Conservation (phyloP, 1,140 invertebrate species). For the Drosophila kanapiae region DNA sequence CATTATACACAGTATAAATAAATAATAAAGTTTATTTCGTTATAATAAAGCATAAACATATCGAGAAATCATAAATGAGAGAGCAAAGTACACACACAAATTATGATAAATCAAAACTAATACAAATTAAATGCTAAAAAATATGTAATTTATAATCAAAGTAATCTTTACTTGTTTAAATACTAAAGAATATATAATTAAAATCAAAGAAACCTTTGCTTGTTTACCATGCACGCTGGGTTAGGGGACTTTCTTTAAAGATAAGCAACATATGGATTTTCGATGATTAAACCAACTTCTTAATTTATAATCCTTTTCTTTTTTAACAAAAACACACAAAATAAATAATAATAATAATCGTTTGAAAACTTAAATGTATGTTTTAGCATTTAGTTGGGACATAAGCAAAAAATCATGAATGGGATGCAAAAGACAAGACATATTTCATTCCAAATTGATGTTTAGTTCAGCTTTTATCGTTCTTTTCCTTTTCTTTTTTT, state of each 20-base stretch:
- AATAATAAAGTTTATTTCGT: conserved; percentile 47
- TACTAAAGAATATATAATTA: background rate
- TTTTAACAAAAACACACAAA: background rate
- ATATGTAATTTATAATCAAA: background rate
- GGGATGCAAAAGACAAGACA: conserved; percentile 62
- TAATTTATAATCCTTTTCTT: background rate
- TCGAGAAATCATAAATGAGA: conserved; percentile 10
- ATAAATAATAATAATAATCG: conserved; percentile 10
- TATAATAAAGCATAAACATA: conserved; percentile 34
- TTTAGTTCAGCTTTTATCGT: background rate
- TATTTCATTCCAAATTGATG: conserved; percentile 29
- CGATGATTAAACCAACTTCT: conserved; percentile 1
- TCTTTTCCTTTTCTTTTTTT: conserved; percentile 2
- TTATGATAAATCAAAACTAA: conserved; percentile 37
- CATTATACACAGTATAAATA: conserved; percentile 56
- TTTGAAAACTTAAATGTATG: background rate
- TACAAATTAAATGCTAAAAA: conserved; percentile 23
- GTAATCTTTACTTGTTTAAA: conserved; percentile 1
- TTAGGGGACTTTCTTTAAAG: background rate
- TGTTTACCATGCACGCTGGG: conserved; percentile 19
- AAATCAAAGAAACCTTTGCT: conserved; percentile 25
- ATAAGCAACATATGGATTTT: conserved; percentile 7
- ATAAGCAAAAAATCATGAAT: conserved; percentile 45
- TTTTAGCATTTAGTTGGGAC: conserved; percentile 43
- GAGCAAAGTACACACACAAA: conserved; percentile 43